Conservation (phyloP, 2,113 vertebrate species). For the Petrocephalus zakoni region DNA sequence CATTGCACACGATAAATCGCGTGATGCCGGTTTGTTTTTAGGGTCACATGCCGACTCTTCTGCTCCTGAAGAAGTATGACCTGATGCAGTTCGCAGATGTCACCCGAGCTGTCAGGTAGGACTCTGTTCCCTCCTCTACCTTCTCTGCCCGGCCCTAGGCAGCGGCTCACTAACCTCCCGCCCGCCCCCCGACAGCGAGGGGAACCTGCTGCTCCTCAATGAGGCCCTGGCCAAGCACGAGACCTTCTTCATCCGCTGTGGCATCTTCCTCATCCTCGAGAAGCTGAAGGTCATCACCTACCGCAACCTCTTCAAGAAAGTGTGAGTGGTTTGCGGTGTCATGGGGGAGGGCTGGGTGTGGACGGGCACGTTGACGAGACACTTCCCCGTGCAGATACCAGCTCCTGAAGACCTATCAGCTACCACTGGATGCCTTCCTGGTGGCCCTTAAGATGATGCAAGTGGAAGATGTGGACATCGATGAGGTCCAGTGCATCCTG, state of each 20-base stretch:
- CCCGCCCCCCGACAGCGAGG: constrained; percentile 65
- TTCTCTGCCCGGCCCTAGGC: no score
- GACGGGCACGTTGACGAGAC: background rate
- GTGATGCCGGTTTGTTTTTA: constrained; percentile 40
- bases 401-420: constrained; percentile 83
- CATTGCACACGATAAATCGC: background rate
- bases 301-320: constrained; percentile 97
- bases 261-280: constrained; percentile 96
- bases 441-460: constrained; percentile 86
- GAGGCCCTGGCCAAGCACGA: constrained; percentile 86
- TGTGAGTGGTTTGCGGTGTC: constrained; percentile 64
- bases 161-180: background rate
- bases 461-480: constrained; percentile 85
- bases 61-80: constrained; percentile 88
- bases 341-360: background rate
- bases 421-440: constrained; percentile 87
- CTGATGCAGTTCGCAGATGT: constrained; percentile 94
- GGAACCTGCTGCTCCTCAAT: constrained; percentile 85
- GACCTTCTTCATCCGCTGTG: constrained; percentile 95
- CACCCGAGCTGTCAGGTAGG: constrained; percentile 85
- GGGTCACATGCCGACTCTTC: constrained; percentile 92
- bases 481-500: constrained; percentile 92
- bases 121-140: background rate
- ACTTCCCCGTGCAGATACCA: constrained; percentile 65
- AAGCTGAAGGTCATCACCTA: constrained; percentile 97